Conservation (phyloP, 53 echinoderm and acorn worm species). For the Apostichopus leukothele region DNA sequence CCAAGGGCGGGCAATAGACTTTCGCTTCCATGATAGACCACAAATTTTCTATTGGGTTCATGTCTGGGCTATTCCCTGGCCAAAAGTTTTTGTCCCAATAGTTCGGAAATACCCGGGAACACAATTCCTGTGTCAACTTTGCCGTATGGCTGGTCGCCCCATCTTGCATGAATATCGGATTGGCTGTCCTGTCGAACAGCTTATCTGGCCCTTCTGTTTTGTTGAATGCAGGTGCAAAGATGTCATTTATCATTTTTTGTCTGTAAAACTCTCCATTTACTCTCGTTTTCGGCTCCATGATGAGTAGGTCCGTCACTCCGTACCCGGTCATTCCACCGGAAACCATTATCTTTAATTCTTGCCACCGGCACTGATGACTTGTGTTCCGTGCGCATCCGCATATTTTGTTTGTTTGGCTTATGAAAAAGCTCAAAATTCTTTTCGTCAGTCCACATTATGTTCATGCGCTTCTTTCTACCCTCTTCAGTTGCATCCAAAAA, state of each 20-base stretch:
- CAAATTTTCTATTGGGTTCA: constrained; percentile 50
- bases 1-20: constrained; percentile 50
- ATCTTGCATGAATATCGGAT: constrained; percentile 54
- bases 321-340: constrained; percentile 48
- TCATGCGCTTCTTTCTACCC: constrained; percentile 42
- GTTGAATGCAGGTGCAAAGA: constrained; percentile 53
- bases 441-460: constrained; percentile 51
- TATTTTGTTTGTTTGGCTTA: constrained; percentile 43
- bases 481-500: constrained; percentile 46
- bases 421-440: constrained; percentile 36
- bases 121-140: constrained; percentile 33
- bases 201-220: constrained; percentile 55
- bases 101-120: constrained; percentile 40
- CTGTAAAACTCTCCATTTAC: constrained; percentile 58
- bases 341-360: constrained; percentile 44
- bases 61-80: constrained; percentile 52
- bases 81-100: constrained; percentile 44
- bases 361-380: constrained; percentile 52
- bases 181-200: constrained; percentile 47
- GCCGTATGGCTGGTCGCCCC: constrained; percentile 54
- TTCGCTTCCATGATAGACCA: constrained; percentile 49
- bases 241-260: constrained; percentile 48
- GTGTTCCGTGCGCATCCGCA: constrained; percentile 44
- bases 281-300: constrained; percentile 53
- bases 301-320: constrained; percentile 45